Conservation (phyloP, 2,888 invertebrate genomes). For the Nemurella pictetii region DNA sequence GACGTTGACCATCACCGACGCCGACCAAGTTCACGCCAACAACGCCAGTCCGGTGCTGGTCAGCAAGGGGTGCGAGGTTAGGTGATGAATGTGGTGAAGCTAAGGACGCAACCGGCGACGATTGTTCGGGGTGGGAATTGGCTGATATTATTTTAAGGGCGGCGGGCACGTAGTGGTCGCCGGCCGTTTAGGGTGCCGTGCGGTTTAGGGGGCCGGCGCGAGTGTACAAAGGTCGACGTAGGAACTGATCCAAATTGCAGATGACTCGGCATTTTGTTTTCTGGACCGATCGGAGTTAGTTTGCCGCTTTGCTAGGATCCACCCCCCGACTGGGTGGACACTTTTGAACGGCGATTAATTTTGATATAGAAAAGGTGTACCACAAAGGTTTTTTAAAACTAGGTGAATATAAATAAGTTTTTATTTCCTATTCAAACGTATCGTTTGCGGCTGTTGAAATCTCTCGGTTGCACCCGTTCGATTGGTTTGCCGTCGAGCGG, state of each 20-base stretch:
- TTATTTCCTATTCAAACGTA: background rate
- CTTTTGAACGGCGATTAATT: too few relatives aligned
- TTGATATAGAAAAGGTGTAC: too few relatives aligned
- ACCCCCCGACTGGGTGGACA: too few relatives aligned
- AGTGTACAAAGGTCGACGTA: background rate
- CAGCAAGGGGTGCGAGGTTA: conserved; percentile 84
- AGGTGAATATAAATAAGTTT: background rate
- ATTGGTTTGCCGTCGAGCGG: background rate
- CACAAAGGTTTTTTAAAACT: background rate
- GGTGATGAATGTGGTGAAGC: conserved; percentile 63
- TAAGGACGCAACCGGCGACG: background rate
- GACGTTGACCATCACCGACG: conserved; percentile 45
- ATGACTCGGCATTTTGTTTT: too few relatives aligned
- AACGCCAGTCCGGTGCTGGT: conserved; percentile 57
- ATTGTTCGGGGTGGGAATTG: background rate
- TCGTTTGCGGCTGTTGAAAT: background rate
- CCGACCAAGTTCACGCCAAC: conserved; percentile 34
- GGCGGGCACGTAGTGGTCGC: background rate
- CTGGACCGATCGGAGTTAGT: too few relatives aligned
- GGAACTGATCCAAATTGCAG: too few relatives aligned
- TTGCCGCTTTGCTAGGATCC: too few relatives aligned
- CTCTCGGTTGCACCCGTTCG: background rate
- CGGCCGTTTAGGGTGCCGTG: background rate
- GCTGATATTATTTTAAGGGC: conserved; percentile 31
- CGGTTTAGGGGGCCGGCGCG: background rate